A percentile compares a stretch with the other conserved stretches of the same genome.
These are phyloP conservation scores for Spinus pinus DNA, from an alignment of 2,797 vertebrate species.

Conservation along the genomic window DNA sequence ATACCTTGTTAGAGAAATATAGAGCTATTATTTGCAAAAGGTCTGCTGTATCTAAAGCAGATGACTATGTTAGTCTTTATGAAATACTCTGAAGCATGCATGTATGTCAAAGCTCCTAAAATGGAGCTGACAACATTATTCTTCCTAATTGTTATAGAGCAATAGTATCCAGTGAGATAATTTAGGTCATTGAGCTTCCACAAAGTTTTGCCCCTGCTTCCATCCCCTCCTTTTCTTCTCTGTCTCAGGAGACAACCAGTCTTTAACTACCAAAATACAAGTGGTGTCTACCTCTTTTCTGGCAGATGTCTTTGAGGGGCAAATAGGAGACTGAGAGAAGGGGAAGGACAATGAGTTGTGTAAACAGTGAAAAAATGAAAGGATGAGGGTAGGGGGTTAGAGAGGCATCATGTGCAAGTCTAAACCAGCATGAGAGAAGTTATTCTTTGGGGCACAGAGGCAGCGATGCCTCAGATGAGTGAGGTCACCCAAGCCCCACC, in stretches of 20 bases:
- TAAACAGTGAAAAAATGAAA: not conserved
- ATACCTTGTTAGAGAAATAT: not conserved
- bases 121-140: not conserved
- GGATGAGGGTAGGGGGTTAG: not conserved
- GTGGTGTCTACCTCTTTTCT: not conserved
- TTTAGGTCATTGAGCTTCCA: not conserved
- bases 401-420: fast-evolving
- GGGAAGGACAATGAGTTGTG: not conserved
- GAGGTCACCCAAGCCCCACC: not conserved
- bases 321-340: not conserved
- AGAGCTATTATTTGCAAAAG: not conserved
- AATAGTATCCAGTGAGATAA: not conserved
- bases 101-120: not conserved
- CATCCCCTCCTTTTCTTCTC: not conserved
- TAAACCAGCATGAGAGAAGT: not conserved
- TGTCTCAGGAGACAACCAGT: not conserved
- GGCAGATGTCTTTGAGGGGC: not conserved
- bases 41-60: not conserved
- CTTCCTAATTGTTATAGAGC: slow-evolving; percentile 7
- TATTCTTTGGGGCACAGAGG: not conserved
- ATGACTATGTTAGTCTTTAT: not conserved
- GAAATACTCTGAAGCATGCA: not conserved
- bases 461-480: not conserved
- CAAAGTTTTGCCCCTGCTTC: not conserved
- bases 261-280: not conserved